These are phyloP conservation scores for Planococcus citri DNA, from an alignment of 1,140 invertebrate genomes.

Conservation along the genomic window DNA sequence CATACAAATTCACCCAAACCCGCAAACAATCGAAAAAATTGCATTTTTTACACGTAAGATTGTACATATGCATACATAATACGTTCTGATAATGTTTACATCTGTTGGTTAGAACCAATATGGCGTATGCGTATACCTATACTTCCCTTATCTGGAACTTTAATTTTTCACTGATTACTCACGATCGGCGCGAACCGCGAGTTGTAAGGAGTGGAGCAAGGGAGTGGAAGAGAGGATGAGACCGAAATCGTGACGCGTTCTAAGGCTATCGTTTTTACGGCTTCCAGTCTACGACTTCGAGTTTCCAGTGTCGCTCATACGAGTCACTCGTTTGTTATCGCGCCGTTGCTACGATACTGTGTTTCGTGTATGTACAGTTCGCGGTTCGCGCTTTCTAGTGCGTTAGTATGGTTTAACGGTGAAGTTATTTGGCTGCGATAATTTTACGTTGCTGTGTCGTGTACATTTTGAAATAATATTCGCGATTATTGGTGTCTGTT, in stretches of 20 bases:
- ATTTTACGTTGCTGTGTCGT: background rate
- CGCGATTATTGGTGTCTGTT: background rate
- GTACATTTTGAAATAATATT: no score
- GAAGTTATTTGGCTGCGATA: background rate
- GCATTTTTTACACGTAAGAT: no score
- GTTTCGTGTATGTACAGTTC: no score
- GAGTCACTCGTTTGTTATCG: background rate
- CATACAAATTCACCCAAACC: no score
- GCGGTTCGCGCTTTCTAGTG: background rate
- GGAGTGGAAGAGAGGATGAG: conserved; percentile 6
- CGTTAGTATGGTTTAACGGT: conserved; percentile 6
- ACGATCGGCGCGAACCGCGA: no score
- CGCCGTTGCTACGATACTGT: background rate
- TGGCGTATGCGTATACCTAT: no score
- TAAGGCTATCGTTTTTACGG: background rate
- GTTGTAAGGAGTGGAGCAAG: no score
- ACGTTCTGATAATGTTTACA: no score
- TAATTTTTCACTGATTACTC: background rate
- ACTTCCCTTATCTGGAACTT: no score
- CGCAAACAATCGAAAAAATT: no score
- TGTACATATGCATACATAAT: no score
- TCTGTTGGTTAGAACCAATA: no score
- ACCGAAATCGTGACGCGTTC: conserved; percentile 12
- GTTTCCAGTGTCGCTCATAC: background rate
- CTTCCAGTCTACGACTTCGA: background rate